phyloP scores from a whole-genome alignment of 2,888 invertebrate genomes.

The Drosophila niveifrons region DNA sequence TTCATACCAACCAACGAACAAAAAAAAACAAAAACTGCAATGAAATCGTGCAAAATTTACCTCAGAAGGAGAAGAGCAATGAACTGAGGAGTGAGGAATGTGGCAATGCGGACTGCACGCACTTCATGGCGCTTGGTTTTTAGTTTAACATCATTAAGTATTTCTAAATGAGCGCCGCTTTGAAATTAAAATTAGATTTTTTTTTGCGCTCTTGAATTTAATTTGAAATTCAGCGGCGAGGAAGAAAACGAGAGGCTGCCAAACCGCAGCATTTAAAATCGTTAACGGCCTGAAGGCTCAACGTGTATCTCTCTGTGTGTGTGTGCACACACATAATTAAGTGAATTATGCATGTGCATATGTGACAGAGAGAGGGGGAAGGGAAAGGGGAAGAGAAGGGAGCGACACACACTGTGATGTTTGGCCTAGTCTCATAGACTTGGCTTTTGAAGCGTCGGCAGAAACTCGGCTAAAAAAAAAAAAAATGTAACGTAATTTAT shows the following conservation, averaged over 20 bases:
- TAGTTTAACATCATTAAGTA: slow-evolving; percentile 79
- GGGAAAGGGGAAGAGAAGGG: too few species aligned
- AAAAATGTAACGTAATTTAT: slow-evolving; percentile 64
- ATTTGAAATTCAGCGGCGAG: slow-evolving; percentile 50
- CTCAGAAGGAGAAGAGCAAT: slow-evolving; percentile 35
- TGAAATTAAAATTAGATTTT: slow-evolving; percentile 79
- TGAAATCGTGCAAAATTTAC: slow-evolving; percentile 61
- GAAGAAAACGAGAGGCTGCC: slow-evolving; percentile 1
- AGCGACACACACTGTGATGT: slow-evolving; percentile 6
- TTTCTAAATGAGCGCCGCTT: slow-evolving; percentile 77
- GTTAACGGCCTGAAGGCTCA: slow-evolving; percentile 35
- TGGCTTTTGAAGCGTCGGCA: slow-evolving; percentile 38
- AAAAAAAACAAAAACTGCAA: slow-evolving; percentile 29
- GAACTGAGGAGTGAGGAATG: not conserved
- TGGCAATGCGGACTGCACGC: slow-evolving; percentile 44
- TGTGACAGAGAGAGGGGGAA: slow-evolving; percentile 11
- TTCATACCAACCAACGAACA: slow-evolving; percentile 51
- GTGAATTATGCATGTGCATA: slow-evolving; percentile 72
- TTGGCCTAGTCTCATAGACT: slow-evolving; percentile 53
- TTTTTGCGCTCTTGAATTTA: slow-evolving; percentile 62
- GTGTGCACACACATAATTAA: slow-evolving; percentile 58
- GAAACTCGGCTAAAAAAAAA: slow-evolving; percentile 35
- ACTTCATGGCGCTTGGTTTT: slow-evolving; percentile 73
- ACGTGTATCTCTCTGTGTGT: slow-evolving; percentile 8
- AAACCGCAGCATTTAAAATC: slow-evolving; percentile 61